Base-by-base conservation (phyloP, 2,888 invertebrate species). In the Macrophya annulata region DNA sequence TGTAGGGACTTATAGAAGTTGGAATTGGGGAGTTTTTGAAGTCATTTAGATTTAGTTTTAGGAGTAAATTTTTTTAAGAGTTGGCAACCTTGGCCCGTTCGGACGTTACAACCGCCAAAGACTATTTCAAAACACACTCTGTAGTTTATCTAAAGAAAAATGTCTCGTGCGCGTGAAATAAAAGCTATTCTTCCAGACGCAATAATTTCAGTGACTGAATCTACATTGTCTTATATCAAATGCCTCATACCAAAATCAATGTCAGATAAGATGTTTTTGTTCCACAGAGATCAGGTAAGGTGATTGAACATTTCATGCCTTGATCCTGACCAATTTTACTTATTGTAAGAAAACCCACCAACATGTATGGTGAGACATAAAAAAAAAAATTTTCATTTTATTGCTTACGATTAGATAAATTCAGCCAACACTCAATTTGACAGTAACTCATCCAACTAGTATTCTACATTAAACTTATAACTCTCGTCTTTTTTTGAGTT, bases 161-260 rank as follows among this genome's bases (percentile, higher is more conserved):
- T 79, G 79, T 79, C 45, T 17, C 1, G 31, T 59, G 37, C 40
- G 21, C 15, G 31, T 37, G 37, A 79, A 3, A 25, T 79, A 37
- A 17, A 15, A 21, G 40, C 79, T 37, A 8, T n/a, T 59, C 40
- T 79, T n/a, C 59, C 59, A 17, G 59, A 37, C 6, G 15, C 25
- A 37, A 37, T 59, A n/a, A 21, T 79, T 40, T 10, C 17, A n/a
- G 79, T 37, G 1, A 59, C 31, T 8, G 79, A 79, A 79, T 12
- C 40, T 59, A 4, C 15, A 10, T 79, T 79, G n/a, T 79, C 79
- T 5, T 79, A 79, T n/a, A n/a, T 59, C 8, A 40, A 79, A 79
- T 79, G 79, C 9, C 59, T 79, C 0, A 55, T 79, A 40, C 79
- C 79, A 55, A 40, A 15, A 25, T 59, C n/a, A 15, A 55, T 37